Evolutionary conservation across 2,113 vertebrate genomes (phyloP).

Genomic region (Chlamydotis undulata): DNA sequence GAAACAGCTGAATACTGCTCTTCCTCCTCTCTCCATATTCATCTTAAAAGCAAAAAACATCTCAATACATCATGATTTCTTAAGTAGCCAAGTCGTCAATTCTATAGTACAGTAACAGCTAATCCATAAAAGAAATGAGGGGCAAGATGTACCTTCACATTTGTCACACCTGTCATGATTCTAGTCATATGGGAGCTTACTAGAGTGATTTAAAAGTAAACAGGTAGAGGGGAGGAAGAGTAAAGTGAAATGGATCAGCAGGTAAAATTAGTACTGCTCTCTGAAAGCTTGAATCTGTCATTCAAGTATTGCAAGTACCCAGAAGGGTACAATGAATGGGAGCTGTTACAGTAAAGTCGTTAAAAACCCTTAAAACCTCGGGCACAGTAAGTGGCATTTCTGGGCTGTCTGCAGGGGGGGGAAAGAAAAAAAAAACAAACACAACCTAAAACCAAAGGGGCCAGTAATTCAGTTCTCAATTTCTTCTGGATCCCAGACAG

Average conservation of each 20-base stretch:
- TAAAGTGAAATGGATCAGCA: slow-evolving; percentile 61
- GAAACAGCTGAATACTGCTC: slow-evolving; percentile 40
- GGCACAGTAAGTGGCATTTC: slow-evolving; percentile 59
- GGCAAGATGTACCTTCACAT: slow-evolving; percentile 64
- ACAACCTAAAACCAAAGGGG: background rate
- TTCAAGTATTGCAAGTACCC: slow-evolving; percentile 79
- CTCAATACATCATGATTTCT: background rate
- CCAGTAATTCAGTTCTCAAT: slow-evolving; percentile 67
- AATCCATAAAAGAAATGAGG: background rate
- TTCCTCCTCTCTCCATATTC: slow-evolving; percentile 45
- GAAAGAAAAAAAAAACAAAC: background rate
- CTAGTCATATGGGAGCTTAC: slow-evolving; percentile 40
- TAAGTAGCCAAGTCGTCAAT: slow-evolving; percentile 41
- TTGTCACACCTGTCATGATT: slow-evolving; percentile 49
- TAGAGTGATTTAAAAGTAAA: slow-evolving; percentile 32
- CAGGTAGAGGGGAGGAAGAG: slow-evolving; percentile 38
- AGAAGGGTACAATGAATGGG: slow-evolving; percentile 57
- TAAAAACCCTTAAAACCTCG: slow-evolving; percentile 55
- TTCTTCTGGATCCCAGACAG: slow-evolving; percentile 66
- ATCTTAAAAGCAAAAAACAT: slow-evolving; percentile 17
- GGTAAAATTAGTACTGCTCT: slow-evolving; percentile 71
- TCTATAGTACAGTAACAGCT: slow-evolving; percentile 52
- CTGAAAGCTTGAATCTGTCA: slow-evolving; percentile 74
- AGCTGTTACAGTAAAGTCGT: slow-evolving; percentile 63
- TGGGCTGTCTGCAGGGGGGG: slow-evolving; percentile 25